These are phyloP conservation scores for Acromyrmex heyeri DNA, from an alignment of 1,140 invertebrate species.

Conservation along the genomic window DNA sequence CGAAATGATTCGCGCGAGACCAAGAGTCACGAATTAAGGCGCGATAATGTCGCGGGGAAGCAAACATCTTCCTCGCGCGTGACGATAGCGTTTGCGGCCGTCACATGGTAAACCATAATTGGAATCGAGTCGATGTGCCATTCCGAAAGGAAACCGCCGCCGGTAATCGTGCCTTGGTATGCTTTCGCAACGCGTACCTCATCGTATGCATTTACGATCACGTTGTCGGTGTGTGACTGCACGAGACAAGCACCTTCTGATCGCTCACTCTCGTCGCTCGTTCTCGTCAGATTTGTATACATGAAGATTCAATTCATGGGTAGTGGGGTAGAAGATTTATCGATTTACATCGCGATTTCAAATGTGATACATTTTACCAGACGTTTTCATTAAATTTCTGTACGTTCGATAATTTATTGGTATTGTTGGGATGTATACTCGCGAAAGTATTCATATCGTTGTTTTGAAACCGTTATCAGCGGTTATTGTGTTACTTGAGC, in stretches of 20 bases:
- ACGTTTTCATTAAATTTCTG: not conserved
- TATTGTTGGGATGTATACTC: not conserved
- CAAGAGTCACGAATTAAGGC: slow-evolving; percentile 64
- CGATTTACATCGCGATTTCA: not conserved
- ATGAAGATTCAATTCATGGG: not conserved
- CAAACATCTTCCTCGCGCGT: slow-evolving; percentile 37
- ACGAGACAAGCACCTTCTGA: not conserved
- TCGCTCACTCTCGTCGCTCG: slow-evolving; percentile 10
- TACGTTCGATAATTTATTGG: slow-evolving; percentile 10
- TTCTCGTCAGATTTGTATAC: not conserved
- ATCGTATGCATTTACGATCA: not conserved
- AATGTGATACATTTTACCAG: not conserved
- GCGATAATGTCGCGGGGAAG: slow-evolving; percentile 56
- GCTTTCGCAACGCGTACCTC: slow-evolving; percentile 9
- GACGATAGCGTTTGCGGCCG: slow-evolving; percentile 29
- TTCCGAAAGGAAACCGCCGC: slow-evolving; percentile 15
- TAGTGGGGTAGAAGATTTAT: not conserved
- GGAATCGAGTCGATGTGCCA: slow-evolving; percentile 26
- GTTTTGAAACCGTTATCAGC: slow-evolving; percentile 10
- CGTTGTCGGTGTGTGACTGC: slow-evolving; percentile 2
- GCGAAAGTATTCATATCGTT: not conserved
- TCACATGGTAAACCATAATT: slow-evolving; percentile 50
- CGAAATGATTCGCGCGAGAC: slow-evolving; percentile 14
- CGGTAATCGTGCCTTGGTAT: slow-evolving; percentile 20
- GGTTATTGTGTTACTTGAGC: slow-evolving; percentile 29